Percentiles rank a stretch among this genome's conserved stretches.
These are phyloP conservation scores for Rhamphomyia laevipes DNA, from an alignment of 2,888 invertebrate species.

Conservation along the genomic window DNA sequence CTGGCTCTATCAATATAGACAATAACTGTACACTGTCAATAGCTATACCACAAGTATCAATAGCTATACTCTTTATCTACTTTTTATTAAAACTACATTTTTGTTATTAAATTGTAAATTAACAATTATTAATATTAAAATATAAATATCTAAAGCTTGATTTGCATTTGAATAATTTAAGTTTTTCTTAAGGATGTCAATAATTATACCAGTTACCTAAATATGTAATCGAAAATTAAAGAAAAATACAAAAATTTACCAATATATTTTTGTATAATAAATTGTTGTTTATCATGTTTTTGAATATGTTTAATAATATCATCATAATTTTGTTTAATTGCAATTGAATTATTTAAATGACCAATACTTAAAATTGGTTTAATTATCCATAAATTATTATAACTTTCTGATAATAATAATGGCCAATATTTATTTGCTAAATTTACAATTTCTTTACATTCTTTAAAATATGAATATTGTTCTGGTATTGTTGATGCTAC, in stretches of 20 bases:
- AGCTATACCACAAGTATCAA: too few species aligned
- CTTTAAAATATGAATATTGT: background rate
- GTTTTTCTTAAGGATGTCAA: too few species aligned
- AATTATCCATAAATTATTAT: slow-evolving; percentile 72
- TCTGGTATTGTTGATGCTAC: background rate
- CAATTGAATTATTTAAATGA: slow-evolving; percentile 46
- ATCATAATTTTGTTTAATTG: background rate
- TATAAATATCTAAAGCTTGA: too few species aligned
- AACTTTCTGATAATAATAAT: slow-evolving; percentile 56
- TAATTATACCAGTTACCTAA: too few species aligned
- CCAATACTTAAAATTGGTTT: slow-evolving; percentile 55
- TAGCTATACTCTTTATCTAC: too few species aligned
- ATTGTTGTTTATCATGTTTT: background rate
- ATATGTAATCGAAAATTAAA: too few species aligned
- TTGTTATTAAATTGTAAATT: too few species aligned
- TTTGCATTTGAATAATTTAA: too few species aligned
- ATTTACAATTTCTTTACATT: background rate
- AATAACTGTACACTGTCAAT: too few species aligned
- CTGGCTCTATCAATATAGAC: too few species aligned
- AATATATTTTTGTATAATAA: background rate
- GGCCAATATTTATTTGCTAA: slow-evolving; percentile 44
- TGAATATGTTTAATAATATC: background rate
- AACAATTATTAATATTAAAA: too few species aligned
- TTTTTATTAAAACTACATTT: too few species aligned
- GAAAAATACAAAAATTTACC: background rate